phyloP scores from a whole-genome alignment of 2,888 invertebrate genomes.

The Cerastis rubricosa region DNA sequence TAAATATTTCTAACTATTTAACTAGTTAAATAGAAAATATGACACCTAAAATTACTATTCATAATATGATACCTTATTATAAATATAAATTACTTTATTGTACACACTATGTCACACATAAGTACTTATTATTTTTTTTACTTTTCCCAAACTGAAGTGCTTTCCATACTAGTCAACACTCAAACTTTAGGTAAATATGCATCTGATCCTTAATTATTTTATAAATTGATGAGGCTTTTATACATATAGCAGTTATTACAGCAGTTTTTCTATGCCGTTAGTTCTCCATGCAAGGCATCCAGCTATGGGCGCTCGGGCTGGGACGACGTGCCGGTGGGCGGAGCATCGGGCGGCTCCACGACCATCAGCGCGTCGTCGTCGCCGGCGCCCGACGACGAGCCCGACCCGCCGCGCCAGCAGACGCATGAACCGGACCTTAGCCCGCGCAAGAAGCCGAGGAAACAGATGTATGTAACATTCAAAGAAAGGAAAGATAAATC shows the following conservation, averaged over 20 bases:
- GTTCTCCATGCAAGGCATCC: slow-evolving; percentile 90
- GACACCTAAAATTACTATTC: background rate
- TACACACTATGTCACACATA: background rate
- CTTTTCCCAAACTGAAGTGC: background rate
- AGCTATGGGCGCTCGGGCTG: slow-evolving; percentile 55
- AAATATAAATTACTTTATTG: background rate
- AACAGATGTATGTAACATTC: slow-evolving; percentile 93
- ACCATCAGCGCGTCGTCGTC: slow-evolving; percentile 97
- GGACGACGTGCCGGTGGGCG: slow-evolving; percentile 59
- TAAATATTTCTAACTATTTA: background rate
- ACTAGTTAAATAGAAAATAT: background rate
- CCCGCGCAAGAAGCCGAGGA: slow-evolving; percentile 97
- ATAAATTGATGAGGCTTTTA: background rate
- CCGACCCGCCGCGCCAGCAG: slow-evolving; percentile 68
- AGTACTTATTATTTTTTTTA: background rate
- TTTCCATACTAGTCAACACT: background rate
- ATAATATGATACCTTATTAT: background rate
- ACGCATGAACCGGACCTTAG: slow-evolving; percentile 80
- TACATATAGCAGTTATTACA: background rate
- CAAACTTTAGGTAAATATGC: background rate
- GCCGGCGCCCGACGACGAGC: slow-evolving; percentile 92
- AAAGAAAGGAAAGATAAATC: background rate
- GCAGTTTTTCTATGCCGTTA: slow-evolving; percentile 42
- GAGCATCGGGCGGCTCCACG: slow-evolving; percentile 93
- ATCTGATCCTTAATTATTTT: background rate